Evolutionary conservation across 2,797 vertebrate species (phyloP), one percentile per base, ranked within the genome.

Genomic region (Aldrovandia affinis): DNA sequence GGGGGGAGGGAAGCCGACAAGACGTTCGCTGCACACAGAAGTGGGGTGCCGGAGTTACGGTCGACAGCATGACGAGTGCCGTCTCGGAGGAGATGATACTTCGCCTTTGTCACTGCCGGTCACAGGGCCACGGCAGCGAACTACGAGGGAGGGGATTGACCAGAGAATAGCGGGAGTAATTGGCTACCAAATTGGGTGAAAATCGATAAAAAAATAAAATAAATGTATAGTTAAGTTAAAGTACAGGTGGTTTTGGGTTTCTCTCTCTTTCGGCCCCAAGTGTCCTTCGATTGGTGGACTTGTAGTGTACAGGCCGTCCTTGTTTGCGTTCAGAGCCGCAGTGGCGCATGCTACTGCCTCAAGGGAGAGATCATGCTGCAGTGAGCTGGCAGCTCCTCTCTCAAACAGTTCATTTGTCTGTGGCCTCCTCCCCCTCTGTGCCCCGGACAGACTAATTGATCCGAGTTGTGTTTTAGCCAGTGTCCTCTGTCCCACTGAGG

Each of bases 281-380:
- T 73, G 68, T 42, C 18, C 30, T n/a, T 42, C 25, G 39, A 75
- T 75, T 42, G 70, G 70, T 20, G 39, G 20, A 44, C 18, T 20
- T 44, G 70, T 2, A 9, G 30, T 33, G 18, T 39, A 8, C 65
- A 70, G 65, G 65, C 65, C 33, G 33, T 70, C 65, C 44, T 36
- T 75, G 70, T 75, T 42, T 75, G 70, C 44, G 70, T 44, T 44
- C 20, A 25, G 9, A 20, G 3, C 18, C 54, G 2, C 36, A 22
- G 70, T 75, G 39, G 9, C 36, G 44, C 70, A 75, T 42, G 28
- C 75, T 68, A 28, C 75, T 18, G 50, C 54, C 73, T 20, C 36
- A 42, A 59, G 82, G 68, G 30, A 42, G 55, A 42, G 65, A 57
- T 83, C 82, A 73, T 59, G 68, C 73, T 83, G 33, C 82, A 14